Evolutionary conservation across 2,113 vertebrate species (phyloP).

Genomic region (Sigmodon hispidus): DNA sequence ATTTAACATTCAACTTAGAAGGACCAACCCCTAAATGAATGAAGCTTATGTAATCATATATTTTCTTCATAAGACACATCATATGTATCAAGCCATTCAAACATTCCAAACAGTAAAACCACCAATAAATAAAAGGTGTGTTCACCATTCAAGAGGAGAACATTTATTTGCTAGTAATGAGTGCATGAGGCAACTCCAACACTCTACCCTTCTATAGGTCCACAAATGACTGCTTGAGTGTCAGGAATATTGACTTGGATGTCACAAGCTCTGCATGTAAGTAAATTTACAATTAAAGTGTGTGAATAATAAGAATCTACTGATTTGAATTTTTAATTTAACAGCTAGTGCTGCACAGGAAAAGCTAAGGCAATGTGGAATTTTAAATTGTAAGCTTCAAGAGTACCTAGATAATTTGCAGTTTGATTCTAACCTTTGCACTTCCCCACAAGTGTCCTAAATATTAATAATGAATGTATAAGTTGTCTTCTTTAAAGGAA

Average conservation of each 20-base stretch:
- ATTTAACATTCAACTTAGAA: neutral
- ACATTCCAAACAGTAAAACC: neutral
- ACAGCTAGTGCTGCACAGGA: neutral
- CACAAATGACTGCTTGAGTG: neutral
- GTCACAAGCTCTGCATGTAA: constrained; percentile 1
- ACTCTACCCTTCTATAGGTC: neutral
- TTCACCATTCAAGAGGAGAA: neutral
- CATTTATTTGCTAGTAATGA: neutral
- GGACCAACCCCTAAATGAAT: neutral
- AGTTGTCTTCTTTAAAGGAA: neutral
- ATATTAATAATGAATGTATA: constrained; percentile 15
- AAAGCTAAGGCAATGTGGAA: neutral
- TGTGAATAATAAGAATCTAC: neutral
- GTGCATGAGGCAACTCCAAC: neutral
- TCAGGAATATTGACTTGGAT: neutral
- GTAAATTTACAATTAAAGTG: neutral
- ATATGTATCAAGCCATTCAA: neutral
- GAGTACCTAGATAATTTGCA: neutral
- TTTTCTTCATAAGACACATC: neutral
- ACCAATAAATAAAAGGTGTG: neutral
- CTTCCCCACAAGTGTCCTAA: neutral
- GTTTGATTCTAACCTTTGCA: constrained; percentile 17
- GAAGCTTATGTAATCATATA: neutral
- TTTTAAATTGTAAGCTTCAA: neutral
- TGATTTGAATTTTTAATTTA: constrained; percentile 16